Percentiles rank a stretch among this genome's conserved stretches.
phyloP scores from a whole-genome alignment of 2,888 invertebrate genomes.

The Diadromus collaris region DNA sequence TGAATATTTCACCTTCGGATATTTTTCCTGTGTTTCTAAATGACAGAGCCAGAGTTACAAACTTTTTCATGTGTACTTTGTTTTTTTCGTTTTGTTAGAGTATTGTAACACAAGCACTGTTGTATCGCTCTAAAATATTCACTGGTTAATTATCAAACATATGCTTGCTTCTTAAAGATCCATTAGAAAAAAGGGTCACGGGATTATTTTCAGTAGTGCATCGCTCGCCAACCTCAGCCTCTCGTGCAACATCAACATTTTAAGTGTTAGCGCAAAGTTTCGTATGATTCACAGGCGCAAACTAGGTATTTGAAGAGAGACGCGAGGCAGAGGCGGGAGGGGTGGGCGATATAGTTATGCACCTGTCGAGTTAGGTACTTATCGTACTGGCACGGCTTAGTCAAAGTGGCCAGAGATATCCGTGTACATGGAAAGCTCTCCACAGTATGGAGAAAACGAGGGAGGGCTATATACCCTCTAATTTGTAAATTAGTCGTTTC shows the following conservation, averaged over 20 bases:
- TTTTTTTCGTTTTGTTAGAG: neutral
- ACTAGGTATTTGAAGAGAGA: conserved; percentile 20
- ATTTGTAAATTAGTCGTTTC: conserved; percentile 55
- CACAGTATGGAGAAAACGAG: conserved; percentile 12
- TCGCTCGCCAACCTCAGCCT: conserved; percentile 4
- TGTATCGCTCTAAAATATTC: neutral
- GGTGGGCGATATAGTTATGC: conserved; percentile 1
- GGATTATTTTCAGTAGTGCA: neutral
- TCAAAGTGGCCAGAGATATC: conserved; percentile 21
- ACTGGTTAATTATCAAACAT: neutral
- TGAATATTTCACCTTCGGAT: neutral
- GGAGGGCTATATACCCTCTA: conserved; percentile 29
- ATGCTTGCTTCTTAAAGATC: neutral
- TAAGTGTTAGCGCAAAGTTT: conserved; percentile 13
- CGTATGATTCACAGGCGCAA: conserved; percentile 22
- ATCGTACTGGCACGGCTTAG: conserved; percentile 15
- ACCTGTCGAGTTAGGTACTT: conserved; percentile 26
- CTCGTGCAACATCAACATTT: conserved; percentile 32
- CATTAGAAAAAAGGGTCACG: neutral
- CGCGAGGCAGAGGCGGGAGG: neutral
- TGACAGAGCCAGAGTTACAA: neutral
- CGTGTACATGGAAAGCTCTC: conserved; percentile 38
- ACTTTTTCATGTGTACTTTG: neutral
- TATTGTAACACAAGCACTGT: neutral
- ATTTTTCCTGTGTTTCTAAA: neutral